phyloP scores from a whole-genome alignment of 2,113 vertebrate species.

The Cervus canadensis region DNA sequence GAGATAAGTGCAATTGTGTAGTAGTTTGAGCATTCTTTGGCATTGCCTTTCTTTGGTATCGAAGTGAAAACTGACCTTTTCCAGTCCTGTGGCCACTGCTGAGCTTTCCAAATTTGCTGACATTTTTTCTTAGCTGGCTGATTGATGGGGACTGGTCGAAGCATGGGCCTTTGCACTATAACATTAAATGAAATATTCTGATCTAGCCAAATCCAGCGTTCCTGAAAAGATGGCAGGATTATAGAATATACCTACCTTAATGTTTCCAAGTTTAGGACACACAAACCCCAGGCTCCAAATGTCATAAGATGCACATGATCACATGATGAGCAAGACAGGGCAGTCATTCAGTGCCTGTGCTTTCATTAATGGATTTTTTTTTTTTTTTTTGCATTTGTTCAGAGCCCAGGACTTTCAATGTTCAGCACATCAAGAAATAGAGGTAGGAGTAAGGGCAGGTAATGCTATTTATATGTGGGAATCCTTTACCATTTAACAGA shows the following conservation, averaged over 20 bases:
- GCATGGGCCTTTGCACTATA: neutral
- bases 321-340: neutral
- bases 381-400: neutral
- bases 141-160: neutral
- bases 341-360: neutral
- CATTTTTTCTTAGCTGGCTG: neutral
- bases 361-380: neutral
- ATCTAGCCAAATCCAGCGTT: neutral
- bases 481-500: neutral
- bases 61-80: neutral
- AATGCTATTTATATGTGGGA: neutral
- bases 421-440: neutral
- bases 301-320: too few relatives aligned
- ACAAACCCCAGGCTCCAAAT: neutral
- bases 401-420: neutral
- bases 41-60: neutral
- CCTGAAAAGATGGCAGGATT: neutral
- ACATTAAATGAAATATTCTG: neutral
- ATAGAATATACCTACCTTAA: neutral
- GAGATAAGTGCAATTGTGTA: neutral
- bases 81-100: neutral
- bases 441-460: rapidly evolving
- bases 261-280: neutral
- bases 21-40: neutral
- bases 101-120: neutral